Evolutionary conservation across 1,140 invertebrate species (phyloP).

Genomic region (Lucilia cuprina): DNA sequence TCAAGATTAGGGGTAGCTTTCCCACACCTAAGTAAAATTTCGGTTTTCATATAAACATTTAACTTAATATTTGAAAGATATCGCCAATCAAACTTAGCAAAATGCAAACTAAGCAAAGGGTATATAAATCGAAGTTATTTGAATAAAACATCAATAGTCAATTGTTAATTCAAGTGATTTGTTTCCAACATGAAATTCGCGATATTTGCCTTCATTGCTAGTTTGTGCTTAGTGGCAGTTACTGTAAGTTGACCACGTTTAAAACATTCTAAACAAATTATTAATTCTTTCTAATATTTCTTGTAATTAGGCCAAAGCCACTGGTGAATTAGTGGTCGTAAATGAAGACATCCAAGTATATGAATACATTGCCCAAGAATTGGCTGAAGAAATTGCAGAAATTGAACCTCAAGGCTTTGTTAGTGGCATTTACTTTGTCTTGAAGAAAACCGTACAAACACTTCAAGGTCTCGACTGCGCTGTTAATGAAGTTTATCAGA

Average conservation of each 20-base stretch:
- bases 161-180: conserved; percentile 4
- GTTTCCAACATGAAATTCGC: conserved; percentile 20
- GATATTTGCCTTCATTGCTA: background rate
- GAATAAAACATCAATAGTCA: background rate
- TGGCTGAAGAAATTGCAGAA: conserved; percentile 36
- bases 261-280: background rate
- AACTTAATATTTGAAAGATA: too few species aligned
- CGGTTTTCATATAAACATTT: too few species aligned
- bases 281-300: too few species aligned
- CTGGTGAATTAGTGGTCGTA: conserved; percentile 46
- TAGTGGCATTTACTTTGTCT: background rate
- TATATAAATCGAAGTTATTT: background rate
- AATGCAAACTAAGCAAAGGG: background rate
- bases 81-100: background rate
- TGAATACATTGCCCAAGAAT: conserved; percentile 45
- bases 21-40: too few species aligned
- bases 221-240: conserved; percentile 19
- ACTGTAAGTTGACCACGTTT: conserved; percentile 20
- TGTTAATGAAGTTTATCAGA: conserved; percentile 41
- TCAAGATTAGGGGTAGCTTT: too few species aligned
- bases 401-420: conserved; percentile 22
- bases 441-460: conserved; percentile 38
- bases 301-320: background rate
- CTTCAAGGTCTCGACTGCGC: conserved; percentile 48
- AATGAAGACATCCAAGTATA: conserved; percentile 44